Conservation (phyloP, 2,888 invertebrate species). For the Synergus japonicus region DNA sequence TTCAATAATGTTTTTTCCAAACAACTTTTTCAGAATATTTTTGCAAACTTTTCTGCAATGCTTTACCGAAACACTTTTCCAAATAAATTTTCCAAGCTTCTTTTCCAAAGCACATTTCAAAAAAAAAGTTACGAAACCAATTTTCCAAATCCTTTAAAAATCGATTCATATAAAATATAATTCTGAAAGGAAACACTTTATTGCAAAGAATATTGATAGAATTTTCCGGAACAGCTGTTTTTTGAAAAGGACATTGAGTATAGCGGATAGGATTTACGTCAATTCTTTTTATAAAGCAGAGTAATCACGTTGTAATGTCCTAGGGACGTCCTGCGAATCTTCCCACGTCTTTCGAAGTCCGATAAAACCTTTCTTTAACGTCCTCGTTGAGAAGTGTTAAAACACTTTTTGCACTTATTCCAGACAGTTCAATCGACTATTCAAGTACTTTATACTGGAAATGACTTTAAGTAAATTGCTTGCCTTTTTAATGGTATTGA, state of each 20-base stretch:
- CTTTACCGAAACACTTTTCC: too few species aligned
- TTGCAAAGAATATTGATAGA: not conserved
- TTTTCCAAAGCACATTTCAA: too few species aligned
- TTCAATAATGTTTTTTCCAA: too few species aligned
- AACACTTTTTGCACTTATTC: conserved; percentile 11
- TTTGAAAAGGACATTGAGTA: not conserved
- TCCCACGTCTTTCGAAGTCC: conserved; percentile 5
- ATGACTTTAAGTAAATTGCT: conserved; percentile 11
- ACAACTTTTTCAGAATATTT: too few species aligned
- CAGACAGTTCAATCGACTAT: not conserved
- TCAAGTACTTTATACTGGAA: conserved; percentile 2
- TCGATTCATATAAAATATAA: too few species aligned
- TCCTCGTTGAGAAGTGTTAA: not conserved
- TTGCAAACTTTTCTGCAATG: too few species aligned
- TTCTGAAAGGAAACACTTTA: not conserved
- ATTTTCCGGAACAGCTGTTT: not conserved
- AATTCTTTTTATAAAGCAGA: conserved; percentile 5
- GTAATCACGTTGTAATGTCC: not conserved
- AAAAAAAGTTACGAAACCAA: too few species aligned
- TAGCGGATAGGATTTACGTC: not conserved
- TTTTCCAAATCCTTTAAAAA: too few species aligned
- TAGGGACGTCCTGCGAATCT: not conserved
- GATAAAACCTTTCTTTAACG: conserved; percentile 7
- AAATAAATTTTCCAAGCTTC: too few species aligned
- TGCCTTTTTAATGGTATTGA: not conserved